phyloP scores from a whole-genome alignment of 2,113 vertebrate genomes.

The Sarotherodon lohbergeri region DNA sequence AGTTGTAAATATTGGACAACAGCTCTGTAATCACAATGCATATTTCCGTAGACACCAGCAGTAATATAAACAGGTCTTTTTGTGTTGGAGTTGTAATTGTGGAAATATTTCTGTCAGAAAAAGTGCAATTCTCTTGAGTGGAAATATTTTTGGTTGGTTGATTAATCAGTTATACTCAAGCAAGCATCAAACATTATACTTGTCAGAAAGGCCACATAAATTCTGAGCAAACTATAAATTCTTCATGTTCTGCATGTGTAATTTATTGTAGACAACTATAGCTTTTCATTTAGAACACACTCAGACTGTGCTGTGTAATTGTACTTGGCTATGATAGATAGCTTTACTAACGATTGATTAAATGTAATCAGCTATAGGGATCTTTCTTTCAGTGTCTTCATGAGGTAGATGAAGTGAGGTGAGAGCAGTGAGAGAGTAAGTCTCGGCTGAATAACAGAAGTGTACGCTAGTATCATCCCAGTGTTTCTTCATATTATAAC shows the following conservation, averaged over 20 bases:
- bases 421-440: background rate
- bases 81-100: background rate
- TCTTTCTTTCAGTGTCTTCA: background rate
- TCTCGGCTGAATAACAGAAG: background rate
- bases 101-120: background rate
- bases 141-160: background rate
- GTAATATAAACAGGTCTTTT: background rate
- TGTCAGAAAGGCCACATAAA: background rate
- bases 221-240: background rate
- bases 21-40: background rate
- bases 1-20: background rate
- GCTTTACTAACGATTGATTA: background rate
- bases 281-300: background rate
- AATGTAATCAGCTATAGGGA: background rate
- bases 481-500: background rate
- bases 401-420: background rate
- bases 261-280: background rate
- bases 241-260: background rate
- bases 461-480: background rate
- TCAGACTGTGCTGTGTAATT: background rate
- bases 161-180: background rate
- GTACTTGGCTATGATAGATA: background rate
- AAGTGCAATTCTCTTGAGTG: background rate
- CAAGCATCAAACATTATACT: background rate
- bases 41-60: background rate